A percentile compares a stretch with the other conserved stretches of the same genome.
Conservation (phyloP, 2,113 vertebrate species). For the Ginglymostoma cirratum region DNA sequence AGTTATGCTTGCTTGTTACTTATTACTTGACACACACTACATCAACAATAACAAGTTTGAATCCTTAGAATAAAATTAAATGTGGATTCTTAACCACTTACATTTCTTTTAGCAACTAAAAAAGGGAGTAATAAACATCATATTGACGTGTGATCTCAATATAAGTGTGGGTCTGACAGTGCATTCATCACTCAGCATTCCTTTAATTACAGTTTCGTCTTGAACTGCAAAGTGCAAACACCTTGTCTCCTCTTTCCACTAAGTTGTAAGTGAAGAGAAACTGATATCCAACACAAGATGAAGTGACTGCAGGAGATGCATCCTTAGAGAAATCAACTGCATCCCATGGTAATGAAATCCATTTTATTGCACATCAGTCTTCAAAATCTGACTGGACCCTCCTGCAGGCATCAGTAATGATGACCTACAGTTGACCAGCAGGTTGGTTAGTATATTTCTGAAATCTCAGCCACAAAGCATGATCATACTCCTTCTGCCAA, state of each 20-base stretch:
- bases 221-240: neutral
- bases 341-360: slow-evolving; percentile 18
- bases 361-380: slow-evolving; percentile 15
- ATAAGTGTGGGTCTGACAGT: neutral
- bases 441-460: neutral
- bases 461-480: neutral
- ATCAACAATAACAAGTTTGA: neutral
- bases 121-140: no score
- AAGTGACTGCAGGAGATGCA: neutral
- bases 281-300: neutral
- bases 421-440: slow-evolving; percentile 17
- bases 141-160: neutral
- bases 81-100: neutral
- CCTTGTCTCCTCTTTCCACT: neutral
- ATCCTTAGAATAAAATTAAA: neutral
- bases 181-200: slow-evolving; percentile 3
- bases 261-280: slow-evolving; percentile 25
- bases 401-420: slow-evolving; percentile 11
- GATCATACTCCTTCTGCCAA: neutral
- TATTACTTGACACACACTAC: neutral
- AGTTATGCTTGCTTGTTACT: neutral
- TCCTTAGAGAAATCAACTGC: slow-evolving; percentile 24
- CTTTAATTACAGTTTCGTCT: neutral
- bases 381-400: slow-evolving; percentile 16
- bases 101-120: no score